Base-by-base conservation (phyloP, 2,113 vertebrate species). In the Cryptotis parvus region DNA sequence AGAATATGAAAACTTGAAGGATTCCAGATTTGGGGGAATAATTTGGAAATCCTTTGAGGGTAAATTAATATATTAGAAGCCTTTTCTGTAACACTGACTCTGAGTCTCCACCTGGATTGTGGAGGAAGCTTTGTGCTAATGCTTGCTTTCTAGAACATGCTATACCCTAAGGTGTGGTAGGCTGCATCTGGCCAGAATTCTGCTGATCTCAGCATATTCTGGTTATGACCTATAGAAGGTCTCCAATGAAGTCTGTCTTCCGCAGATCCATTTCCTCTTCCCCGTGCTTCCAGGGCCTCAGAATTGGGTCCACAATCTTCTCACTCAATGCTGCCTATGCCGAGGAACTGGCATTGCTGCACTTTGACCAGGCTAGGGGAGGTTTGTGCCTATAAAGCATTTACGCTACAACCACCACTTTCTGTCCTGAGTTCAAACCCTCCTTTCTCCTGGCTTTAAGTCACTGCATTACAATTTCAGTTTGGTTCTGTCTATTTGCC, bases 391-490 rank as follows among this genome's bases (percentile, higher is more conserved):
- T 77, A 73, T 29, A 69, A 80, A 80, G 87, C 72, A 92, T 70
- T 70, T 70, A 84, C 43, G 55, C 91, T 65, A 35, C 84, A 52
- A 84, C 93, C 83, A 89, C 16, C 41, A 24, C 89, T 92, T 91
- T 69, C 45, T 0, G 6, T 55, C 72, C 52, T 24, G 22, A 63
- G 89, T 91, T 93, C 92, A 92, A 15, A 79, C n/a, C n/a, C 77
- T 93, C 66, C 69, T 90, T 91, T 91, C 88, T 87, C 83, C 75
- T 0, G 33, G 86, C 39, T 95, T 66, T 37, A 68, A 91, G 66
- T 89, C 91, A 91, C 75, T 49, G 79, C 80, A 87, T 95, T 96
- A 94, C 82, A 95, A 95, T 96, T 95, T 72, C 76, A 69, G 8
- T 73, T 83, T 80, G 55, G 63, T 77, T 86, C 77, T 80, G 61